phyloP scores from a whole-genome alignment of 2,797 vertebrate genomes.

The Typhlichthys subterraneus region DNA sequence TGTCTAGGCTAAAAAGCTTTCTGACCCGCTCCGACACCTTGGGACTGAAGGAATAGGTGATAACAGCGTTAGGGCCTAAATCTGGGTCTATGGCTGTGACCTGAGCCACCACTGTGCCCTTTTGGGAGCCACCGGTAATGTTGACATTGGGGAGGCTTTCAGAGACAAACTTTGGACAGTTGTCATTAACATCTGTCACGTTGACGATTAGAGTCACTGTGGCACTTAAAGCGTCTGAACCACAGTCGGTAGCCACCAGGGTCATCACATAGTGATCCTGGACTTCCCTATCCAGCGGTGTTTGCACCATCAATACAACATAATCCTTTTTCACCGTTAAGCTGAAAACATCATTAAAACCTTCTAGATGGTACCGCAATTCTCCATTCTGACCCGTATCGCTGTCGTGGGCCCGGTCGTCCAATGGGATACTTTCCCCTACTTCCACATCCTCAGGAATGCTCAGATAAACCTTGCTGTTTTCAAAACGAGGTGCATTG shows the following conservation, averaged over 20 bases:
- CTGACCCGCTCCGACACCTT: constrained; percentile 73
- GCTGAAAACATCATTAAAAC: constrained; percentile 61
- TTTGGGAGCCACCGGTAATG: constrained; percentile 61
- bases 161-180: constrained; percentile 76
- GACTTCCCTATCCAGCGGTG: constrained; percentile 75
- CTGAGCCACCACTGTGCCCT: constrained; percentile 65
- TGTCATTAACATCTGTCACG: constrained; percentile 81
- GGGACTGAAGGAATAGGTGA: constrained; percentile 77
- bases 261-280: constrained; percentile 65
- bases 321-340: constrained; percentile 51
- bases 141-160: constrained; percentile 52
- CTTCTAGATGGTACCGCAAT: constrained; percentile 69
- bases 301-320: constrained; percentile 61
- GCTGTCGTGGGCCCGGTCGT: constrained; percentile 70
- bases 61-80: constrained; percentile 69
- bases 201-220: constrained; percentile 68
- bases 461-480: constrained; percentile 62
- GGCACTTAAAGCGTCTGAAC: constrained; percentile 64
- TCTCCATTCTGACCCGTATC: constrained; percentile 68
- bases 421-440: constrained; percentile 69
- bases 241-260: constrained; percentile 72
- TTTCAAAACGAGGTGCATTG: constrained; percentile 77
- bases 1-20: constrained; percentile 73
- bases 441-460: constrained; percentile 72
- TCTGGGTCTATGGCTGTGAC: constrained; percentile 77